Percentiles rank a stretch among this genome's conserved stretches.
Conservation (phyloP, 2,888 invertebrate species). For the Laothoe populi region DNA sequence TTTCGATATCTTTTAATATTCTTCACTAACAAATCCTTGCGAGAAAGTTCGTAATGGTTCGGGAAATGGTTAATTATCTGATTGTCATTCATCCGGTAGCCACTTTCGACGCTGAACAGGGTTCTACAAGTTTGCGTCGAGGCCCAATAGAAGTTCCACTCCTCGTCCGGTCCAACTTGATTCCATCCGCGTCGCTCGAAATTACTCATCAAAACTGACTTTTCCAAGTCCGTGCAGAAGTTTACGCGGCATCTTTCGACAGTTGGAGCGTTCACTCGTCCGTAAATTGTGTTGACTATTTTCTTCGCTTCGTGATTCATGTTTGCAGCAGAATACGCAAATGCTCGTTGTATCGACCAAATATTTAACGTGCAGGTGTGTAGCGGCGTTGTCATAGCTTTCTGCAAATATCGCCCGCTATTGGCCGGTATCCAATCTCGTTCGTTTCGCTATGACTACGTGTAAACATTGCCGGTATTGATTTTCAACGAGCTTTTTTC, state of each 20-base stretch:
- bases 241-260: conserved; percentile 78
- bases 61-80: conserved; percentile 98
- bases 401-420: conserved; percentile 57
- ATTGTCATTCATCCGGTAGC: conserved; percentile 88
- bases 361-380: conserved; percentile 59
- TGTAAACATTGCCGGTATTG: conserved; percentile 65
- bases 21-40: conserved; percentile 98
- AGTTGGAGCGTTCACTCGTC: conserved; percentile 68
- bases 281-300: conserved; percentile 71
- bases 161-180: conserved; percentile 93
- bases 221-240: conserved; percentile 65
- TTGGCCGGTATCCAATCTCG: conserved; percentile 61
- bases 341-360: conserved; percentile 50
- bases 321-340: conserved; percentile 34
- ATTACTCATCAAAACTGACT: conserved; percentile 65
- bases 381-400: conserved; percentile 60
- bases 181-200: conserved; percentile 86
- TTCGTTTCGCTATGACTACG: conserved; percentile 70
- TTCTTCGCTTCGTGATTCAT: conserved; percentile 71
- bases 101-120: conserved; percentile 87
- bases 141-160: conserved; percentile 99
- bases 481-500: conserved; percentile 59
- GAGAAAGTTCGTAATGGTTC: conserved; percentile 96
- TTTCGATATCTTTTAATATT: conserved; percentile 97
- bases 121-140: conserved; percentile 94